These are phyloP conservation scores for Cettia cetti DNA, from an alignment of 2,113 vertebrate genomes.

Conservation along the genomic window DNA sequence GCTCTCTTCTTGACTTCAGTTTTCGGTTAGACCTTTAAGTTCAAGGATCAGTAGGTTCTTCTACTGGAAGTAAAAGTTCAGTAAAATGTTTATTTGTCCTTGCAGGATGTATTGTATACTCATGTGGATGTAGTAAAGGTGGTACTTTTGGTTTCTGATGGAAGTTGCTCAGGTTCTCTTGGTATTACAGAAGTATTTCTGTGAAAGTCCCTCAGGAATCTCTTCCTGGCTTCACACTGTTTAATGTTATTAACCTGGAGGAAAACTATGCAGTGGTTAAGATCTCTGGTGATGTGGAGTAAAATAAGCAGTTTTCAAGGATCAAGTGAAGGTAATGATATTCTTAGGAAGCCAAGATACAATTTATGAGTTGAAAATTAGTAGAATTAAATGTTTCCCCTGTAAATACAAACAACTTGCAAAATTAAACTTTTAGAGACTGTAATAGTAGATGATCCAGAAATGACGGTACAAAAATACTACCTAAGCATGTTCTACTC, in stretches of 20 bases:
- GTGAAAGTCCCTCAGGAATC: rapidly evolving
- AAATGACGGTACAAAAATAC: not conserved
- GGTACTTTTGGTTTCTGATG: not conserved
- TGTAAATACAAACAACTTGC: not conserved
- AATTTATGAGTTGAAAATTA: not conserved
- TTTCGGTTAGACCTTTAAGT: not conserved
- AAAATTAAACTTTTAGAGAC: not conserved
- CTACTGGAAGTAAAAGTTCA: not conserved
- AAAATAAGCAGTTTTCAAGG: not conserved
- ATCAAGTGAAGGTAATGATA: not conserved
- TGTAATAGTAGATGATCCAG: not conserved
- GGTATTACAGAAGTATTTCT: not conserved
- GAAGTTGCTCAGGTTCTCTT: not conserved
- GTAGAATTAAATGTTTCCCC: not conserved
- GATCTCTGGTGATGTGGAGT: not conserved
- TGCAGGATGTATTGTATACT: not conserved
- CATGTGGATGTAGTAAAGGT: not conserved
- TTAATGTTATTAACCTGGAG: not conserved
- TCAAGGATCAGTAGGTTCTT: not conserved
- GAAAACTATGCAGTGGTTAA: not conserved
- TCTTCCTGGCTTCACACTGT: not conserved
- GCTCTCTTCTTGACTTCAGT: not conserved
- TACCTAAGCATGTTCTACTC: not conserved
- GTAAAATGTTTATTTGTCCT: not conserved
- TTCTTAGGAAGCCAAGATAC: not conserved